A percentile compares a stretch with the other conserved stretches of the same genome.
Evolutionary conservation across 2,888 invertebrate species (phyloP).

Genomic region (Archips xylosteana): DNA sequence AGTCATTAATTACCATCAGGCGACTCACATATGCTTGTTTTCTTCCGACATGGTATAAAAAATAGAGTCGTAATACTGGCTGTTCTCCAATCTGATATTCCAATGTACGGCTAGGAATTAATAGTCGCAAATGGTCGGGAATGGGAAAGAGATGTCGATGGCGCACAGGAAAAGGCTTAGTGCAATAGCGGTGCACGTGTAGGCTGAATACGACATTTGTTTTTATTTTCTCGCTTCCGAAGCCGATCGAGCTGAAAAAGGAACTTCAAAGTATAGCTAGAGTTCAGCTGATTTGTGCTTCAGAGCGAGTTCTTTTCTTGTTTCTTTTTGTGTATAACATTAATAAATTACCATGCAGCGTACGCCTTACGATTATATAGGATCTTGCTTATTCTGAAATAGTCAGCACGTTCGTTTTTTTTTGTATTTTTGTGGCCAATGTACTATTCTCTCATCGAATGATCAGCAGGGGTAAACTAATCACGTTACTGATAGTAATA

Average conservation of each 20-base stretch:
- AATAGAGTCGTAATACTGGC: conserved; percentile 22
- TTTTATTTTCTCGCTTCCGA: conserved; percentile 33
- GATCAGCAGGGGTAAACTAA: too few relatives aligned
- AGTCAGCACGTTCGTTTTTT: too few relatives aligned
- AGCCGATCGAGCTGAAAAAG: conserved; percentile 27
- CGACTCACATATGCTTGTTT: not conserved
- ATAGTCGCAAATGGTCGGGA: conserved; percentile 36
- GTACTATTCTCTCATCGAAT: too few relatives aligned
- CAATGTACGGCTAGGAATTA: conserved; percentile 31
- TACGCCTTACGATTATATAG: too few relatives aligned
- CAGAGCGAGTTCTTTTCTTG: not conserved
- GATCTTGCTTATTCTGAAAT: too few relatives aligned
- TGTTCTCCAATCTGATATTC: conserved; percentile 36
- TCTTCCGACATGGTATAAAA: not conserved
- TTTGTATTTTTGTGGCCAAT: too few relatives aligned
- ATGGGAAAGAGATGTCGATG: conserved; percentile 32
- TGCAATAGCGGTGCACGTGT: conserved; percentile 22
- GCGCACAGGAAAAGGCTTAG: conserved; percentile 35
- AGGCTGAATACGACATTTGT: conserved; percentile 28
- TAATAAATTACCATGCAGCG: too few relatives aligned
- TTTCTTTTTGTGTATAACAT: not conserved
- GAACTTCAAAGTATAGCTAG: conserved; percentile 10
- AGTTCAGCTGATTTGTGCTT: conserved; percentile 12
- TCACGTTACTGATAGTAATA: too few relatives aligned
- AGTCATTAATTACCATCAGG: not conserved